phyloP scores from a whole-genome alignment of 2,888 invertebrate species.

The Diarsia rubi region DNA sequence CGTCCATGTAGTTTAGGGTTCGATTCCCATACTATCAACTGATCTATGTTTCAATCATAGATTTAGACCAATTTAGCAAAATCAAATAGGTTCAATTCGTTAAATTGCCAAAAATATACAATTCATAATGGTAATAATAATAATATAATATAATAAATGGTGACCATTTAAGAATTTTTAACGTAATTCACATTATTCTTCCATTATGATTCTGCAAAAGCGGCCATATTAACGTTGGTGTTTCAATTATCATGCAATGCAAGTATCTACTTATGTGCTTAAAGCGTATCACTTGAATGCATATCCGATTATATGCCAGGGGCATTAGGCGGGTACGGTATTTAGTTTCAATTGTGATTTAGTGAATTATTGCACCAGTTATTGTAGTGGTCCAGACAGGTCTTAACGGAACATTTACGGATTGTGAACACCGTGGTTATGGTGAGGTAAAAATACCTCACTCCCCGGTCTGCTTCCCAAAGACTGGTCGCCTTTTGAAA shows the following conservation, averaged over 20 bases:
- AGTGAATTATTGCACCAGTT: constrained; percentile 10
- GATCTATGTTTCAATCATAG: no score
- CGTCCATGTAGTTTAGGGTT: neutral
- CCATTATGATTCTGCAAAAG: neutral
- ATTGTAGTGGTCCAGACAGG: neutral
- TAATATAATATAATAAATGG: no score
- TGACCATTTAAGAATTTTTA: neutral
- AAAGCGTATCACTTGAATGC: constrained; percentile 47
- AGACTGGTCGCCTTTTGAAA: no score
- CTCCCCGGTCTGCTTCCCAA: no score
- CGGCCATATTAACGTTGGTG: constrained; percentile 45
- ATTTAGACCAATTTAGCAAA: no score
- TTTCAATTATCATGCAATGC: constrained; percentile 53
- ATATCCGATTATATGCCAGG: constrained; percentile 31
- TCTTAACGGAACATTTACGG: no score
- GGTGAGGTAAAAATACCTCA: no score
- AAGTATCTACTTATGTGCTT: constrained; percentile 39
- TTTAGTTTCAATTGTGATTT: constrained; percentile 40
- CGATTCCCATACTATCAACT: neutral
- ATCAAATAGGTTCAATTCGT: no score
- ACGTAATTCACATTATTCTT: neutral
- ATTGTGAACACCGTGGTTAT: no score
- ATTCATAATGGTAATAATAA: no score
- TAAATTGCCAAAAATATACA: no score
- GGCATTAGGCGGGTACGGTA: constrained; percentile 24